Percentiles rank a stretch among this genome's conserved stretches.
These are phyloP conservation scores for Samia ricini DNA, from an alignment of 1,140 invertebrate genomes.

Conservation along the genomic window DNA sequence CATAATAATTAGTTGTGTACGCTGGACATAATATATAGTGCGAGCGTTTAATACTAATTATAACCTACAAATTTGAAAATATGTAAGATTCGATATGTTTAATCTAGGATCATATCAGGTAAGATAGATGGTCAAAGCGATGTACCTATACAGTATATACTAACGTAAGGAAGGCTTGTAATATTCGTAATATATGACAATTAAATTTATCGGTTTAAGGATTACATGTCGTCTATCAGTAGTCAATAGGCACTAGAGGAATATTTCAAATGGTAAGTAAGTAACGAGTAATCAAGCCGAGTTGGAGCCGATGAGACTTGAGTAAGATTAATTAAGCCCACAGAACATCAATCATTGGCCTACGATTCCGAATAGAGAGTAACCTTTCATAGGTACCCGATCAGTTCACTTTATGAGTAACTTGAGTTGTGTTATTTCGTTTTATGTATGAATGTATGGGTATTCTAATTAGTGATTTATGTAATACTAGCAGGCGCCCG, in stretches of 20 bases:
- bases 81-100: too few species aligned
- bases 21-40: too few species aligned
- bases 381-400: constrained; percentile 19
- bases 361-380: constrained; percentile 30
- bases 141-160: background rate
- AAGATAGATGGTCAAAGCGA: too few species aligned
- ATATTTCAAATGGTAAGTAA: constrained; percentile 16
- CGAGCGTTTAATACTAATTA: too few species aligned
- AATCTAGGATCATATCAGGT: too few species aligned
- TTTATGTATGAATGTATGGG: background rate
- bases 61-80: too few species aligned
- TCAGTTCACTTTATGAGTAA: constrained; percentile 24
- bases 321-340: constrained; percentile 58
- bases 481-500: too few species aligned
- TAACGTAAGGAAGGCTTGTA: background rate
- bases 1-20: too few species aligned
- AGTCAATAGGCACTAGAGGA: background rate
- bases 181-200: background rate
- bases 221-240: background rate
- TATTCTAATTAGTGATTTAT: background rate
- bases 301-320: constrained; percentile 30
- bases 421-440: constrained; percentile 9
- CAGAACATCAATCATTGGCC: constrained; percentile 52
- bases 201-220: background rate
- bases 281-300: constrained; percentile 31